phyloP scores from a whole-genome alignment of 2,797 vertebrate species.

The Peromyscus aztecus region DNA sequence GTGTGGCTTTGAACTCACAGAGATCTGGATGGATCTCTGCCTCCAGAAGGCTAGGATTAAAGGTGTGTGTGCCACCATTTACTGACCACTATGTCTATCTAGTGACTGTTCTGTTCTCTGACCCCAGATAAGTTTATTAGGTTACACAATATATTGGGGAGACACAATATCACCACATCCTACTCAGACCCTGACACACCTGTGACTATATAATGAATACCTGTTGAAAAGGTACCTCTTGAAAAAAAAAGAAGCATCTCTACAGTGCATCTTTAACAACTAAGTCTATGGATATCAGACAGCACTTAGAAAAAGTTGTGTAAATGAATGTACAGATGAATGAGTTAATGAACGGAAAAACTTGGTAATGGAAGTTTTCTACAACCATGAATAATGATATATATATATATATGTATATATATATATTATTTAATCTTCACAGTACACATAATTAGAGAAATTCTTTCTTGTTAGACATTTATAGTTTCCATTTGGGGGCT shows the following conservation, averaged over 20 bases:
- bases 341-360: conserved; percentile 9
- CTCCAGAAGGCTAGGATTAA: too few species aligned
- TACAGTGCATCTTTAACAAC: not conserved
- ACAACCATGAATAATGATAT: not conserved
- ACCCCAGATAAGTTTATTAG: too few species aligned
- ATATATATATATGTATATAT: not conserved
- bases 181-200: not conserved
- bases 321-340: conserved; percentile 3
- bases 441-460: not conserved
- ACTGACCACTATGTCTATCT: too few species aligned
- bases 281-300: not conserved
- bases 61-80: too few species aligned
- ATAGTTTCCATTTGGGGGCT: not conserved
- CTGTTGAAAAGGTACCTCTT: not conserved
- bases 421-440: not conserved
- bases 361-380: not conserved
- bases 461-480: not conserved
- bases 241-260: not conserved
- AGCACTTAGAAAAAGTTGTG: not conserved
- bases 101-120: too few species aligned
- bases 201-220: not conserved
- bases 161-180: not conserved
- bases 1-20: too few species aligned
- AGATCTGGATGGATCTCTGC: too few species aligned
- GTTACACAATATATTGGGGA: too few species aligned